Percentiles rank a stretch among this genome's conserved stretches.
Evolutionary conservation across 2,113 vertebrate species (phyloP).

Genomic region (Ceyx margarethae): DNA sequence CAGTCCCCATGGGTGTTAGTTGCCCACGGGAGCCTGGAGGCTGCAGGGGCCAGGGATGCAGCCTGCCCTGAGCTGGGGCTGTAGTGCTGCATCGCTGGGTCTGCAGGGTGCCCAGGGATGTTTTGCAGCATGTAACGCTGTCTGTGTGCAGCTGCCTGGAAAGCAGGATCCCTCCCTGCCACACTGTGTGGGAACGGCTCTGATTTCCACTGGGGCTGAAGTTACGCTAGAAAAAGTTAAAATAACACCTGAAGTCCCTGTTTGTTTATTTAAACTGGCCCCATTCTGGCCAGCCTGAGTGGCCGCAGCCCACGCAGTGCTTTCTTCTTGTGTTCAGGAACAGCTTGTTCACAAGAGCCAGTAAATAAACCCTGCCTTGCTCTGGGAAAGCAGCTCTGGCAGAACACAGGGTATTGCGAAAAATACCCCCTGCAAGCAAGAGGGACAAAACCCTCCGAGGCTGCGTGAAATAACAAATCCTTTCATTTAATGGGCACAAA

Average conservation of each 20-base stretch:
- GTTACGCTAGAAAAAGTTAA: neutral
- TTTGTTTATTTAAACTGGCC: neutral
- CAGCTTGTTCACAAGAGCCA: neutral
- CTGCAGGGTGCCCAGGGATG: neutral
- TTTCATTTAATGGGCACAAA: conserved; percentile 13
- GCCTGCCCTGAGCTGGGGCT: accelerated
- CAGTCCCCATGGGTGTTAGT: neutral
- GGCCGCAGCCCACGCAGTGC: accelerated
- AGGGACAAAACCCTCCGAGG: neutral
- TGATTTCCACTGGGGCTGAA: neutral
- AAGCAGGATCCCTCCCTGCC: neutral
- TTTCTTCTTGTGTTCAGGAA: neutral
- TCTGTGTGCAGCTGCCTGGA: neutral
- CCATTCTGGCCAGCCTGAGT: neutral
- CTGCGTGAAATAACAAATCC: neutral
- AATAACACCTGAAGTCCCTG: neutral
- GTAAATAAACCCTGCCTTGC: neutral
- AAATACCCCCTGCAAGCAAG: neutral
- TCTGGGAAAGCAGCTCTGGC: neutral
- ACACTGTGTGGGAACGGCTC: accelerated
- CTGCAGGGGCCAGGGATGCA: neutral
- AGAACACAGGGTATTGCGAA: accelerated
- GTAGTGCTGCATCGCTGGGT: neutral
- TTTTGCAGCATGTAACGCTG: neutral
- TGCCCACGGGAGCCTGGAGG: neutral